phyloP scores from a whole-genome alignment of 1,140 invertebrate species.

The Nylanderia fulva region DNA sequence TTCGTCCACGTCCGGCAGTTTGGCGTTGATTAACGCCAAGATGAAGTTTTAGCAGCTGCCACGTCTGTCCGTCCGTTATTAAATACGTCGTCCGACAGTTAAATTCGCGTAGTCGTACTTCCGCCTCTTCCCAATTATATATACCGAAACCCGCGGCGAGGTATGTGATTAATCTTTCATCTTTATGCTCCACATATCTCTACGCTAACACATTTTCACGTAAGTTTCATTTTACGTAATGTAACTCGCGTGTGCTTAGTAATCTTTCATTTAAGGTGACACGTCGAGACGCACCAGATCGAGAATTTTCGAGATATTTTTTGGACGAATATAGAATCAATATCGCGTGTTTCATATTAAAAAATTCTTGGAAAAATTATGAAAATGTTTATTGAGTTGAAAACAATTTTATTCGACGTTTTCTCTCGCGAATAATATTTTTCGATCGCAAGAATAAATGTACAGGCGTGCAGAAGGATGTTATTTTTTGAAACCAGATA shows the following conservation, averaged over 20 bases:
- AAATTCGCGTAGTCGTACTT: constrained; percentile 15
- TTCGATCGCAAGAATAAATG: constrained; percentile 6
- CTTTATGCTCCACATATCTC: too few relatives aligned
- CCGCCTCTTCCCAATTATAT: not conserved
- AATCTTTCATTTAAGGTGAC: not conserved
- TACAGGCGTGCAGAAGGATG: not conserved
- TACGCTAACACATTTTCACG: not conserved
- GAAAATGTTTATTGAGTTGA: not conserved
- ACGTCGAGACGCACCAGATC: not conserved
- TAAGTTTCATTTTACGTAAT: not conserved
- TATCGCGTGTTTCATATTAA: constrained; percentile 15
- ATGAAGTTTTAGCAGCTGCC: constrained; percentile 27
- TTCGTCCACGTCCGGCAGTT: constrained; percentile 8
- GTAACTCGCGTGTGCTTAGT: not conserved
- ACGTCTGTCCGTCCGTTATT: not conserved
- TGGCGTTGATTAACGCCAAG: constrained; percentile 42
- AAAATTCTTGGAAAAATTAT: not conserved
- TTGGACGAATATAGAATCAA: not conserved
- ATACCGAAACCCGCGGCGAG: not conserved
- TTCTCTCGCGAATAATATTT: not conserved
- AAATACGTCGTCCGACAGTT: constrained; percentile 24
- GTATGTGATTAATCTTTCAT: not conserved
- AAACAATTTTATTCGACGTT: not conserved
- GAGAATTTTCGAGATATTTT: not conserved
- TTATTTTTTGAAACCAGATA: not conserved